Evolutionary conservation across 2,888 invertebrate genomes (phyloP).

Genomic region (Cryptocheilus praepositus): DNA sequence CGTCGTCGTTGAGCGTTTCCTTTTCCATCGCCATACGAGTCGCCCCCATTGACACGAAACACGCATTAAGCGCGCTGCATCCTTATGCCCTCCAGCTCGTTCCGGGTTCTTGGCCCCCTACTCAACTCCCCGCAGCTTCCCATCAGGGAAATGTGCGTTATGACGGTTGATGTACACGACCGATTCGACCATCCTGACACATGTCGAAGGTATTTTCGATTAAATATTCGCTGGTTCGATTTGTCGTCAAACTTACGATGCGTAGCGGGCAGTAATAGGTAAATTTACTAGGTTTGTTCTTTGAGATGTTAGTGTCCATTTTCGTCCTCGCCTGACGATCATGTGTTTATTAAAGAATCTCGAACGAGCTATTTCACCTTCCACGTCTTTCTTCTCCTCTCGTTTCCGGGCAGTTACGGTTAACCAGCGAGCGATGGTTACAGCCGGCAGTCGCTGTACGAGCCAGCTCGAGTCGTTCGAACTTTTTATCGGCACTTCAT

Average conservation of each 20-base stretch:
- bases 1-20: conserved; percentile 51
- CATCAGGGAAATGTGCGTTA: conserved; percentile 38
- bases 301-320: conserved; percentile 38
- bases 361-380: conserved; percentile 38
- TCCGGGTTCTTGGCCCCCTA: conserved; percentile 23
- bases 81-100: conserved; percentile 56
- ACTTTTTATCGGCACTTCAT: conserved; percentile 59
- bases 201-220: conserved; percentile 8
- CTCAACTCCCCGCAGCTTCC: conserved; percentile 22
- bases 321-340: conserved; percentile 31
- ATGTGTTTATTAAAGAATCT: conserved; percentile 45
- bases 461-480: conserved; percentile 38
- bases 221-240: too few relatives aligned
- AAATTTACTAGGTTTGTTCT: conserved; percentile 27
- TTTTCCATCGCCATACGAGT: conserved; percentile 54
- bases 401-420: conserved; percentile 31
- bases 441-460: background rate
- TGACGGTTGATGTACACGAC: conserved; percentile 38
- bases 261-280: too few relatives aligned
- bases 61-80: conserved; percentile 72
- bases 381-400: conserved; percentile 24
- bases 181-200: conserved; percentile 15
- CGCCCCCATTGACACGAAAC: conserved; percentile 69
- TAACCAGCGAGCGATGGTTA: conserved; percentile 18
- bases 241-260: too few relatives aligned